Percentiles rank a stretch among this genome's conserved stretches.
Evolutionary conservation across 1,140 invertebrate species (phyloP).

Genomic region (Lucilia sericata): DNA sequence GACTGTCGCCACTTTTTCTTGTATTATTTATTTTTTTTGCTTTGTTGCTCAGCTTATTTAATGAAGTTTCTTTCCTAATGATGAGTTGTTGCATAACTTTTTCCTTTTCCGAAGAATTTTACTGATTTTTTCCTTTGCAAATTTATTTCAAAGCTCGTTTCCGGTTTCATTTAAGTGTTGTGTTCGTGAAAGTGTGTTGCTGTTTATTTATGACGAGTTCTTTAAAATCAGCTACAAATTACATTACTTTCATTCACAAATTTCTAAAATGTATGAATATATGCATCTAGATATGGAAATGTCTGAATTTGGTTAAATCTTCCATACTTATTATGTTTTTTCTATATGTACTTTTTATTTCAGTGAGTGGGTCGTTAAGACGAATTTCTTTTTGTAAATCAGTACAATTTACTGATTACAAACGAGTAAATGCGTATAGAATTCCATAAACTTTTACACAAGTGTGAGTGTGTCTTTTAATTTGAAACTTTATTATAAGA

Average conservation of each 20-base stretch:
- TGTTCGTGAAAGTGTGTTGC: too few species aligned
- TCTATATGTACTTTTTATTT: neutral
- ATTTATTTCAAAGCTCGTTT: conserved; percentile 1
- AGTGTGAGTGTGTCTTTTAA: neutral
- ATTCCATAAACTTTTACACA: neutral
- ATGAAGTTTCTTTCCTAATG: neutral
- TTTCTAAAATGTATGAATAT: too few species aligned
- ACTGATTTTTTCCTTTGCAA: neutral
- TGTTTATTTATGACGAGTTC: neutral
- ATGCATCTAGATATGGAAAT: too few species aligned
- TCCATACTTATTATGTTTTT: too few species aligned
- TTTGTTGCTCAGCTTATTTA: neutral
- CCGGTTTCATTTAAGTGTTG: neutral
- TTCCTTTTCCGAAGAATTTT: neutral
- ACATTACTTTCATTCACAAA: neutral
- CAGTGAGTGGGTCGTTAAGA: neutral
- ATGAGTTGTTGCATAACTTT: conserved; percentile 1
- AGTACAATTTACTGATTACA: too few species aligned
- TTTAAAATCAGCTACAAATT: neutral
- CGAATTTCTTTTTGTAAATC: too few species aligned
- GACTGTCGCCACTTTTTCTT: neutral
- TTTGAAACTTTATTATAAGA: neutral
- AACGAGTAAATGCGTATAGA: too few species aligned
- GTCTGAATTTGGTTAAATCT: neutral
- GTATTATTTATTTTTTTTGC: too few species aligned